These are phyloP conservation scores for Apocheima hispidaria DNA, from an alignment of 2,888 invertebrate genomes.

Conservation along the genomic window DNA sequence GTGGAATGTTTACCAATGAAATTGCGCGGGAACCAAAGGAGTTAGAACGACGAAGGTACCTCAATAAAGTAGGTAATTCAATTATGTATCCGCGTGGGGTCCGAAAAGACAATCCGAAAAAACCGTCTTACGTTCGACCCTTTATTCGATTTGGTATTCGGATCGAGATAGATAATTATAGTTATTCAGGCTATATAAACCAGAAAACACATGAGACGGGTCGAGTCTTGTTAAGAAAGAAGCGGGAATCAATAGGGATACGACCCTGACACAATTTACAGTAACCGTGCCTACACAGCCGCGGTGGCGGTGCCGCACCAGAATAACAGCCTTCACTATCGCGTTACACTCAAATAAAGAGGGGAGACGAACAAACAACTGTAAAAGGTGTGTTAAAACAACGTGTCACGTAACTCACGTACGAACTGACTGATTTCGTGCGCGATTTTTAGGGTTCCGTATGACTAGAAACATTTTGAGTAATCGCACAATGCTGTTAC, in stretches of 20 bases:
- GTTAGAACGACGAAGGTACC: constrained; percentile 27
- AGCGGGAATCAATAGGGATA: constrained; percentile 77
- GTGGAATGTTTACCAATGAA: constrained; percentile 36
- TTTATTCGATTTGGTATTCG: constrained; percentile 47
- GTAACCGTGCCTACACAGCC: constrained; percentile 69
- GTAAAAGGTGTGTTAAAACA: constrained; percentile 18
- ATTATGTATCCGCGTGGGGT: constrained; percentile 30
- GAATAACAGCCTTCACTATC: constrained; percentile 75
- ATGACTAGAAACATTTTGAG: neutral
- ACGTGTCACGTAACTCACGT: neutral
- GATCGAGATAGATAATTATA: constrained; percentile 58
- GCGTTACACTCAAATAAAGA: constrained; percentile 60
- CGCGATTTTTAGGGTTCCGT: neutral
- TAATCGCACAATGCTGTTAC: too few species aligned
- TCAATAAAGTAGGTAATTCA: constrained; percentile 34
- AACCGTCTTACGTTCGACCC: constrained; percentile 46
- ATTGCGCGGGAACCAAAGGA: constrained; percentile 26
- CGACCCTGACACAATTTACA: constrained; percentile 84
- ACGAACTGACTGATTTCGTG: neutral
- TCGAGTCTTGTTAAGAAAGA: constrained; percentile 71
- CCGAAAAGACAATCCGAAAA: constrained; percentile 37
- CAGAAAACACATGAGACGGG: constrained; percentile 71
- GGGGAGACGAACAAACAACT: constrained; percentile 58
- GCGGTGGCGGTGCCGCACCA: constrained; percentile 65
- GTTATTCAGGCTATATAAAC: constrained; percentile 61